phyloP scores from a whole-genome alignment of 30 jellyfish, hydroid and myxozoan species.

The Aurelia aurita region DNA sequence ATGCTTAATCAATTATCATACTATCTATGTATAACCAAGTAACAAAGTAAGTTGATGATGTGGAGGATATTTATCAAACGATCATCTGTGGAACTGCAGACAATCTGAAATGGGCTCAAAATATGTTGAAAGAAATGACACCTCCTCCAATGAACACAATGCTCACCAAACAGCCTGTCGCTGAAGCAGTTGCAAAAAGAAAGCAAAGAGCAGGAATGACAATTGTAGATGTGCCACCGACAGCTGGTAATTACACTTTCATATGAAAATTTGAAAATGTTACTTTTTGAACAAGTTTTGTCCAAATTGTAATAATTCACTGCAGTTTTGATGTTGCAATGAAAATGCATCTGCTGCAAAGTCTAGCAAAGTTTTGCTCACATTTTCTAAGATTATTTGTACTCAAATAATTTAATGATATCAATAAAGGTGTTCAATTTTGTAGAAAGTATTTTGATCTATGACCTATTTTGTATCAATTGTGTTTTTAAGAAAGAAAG shows the following conservation, averaged over 20 bases:
- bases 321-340: neutral
- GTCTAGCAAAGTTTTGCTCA: conserved; percentile 4
- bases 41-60: too few species aligned
- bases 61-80: conserved; percentile 30
- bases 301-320: conserved; percentile 16
- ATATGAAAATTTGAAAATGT: neutral
- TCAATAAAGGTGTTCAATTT: neutral
- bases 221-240: conserved; percentile 28
- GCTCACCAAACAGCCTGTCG: conserved; percentile 44
- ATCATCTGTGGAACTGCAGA: conserved; percentile 9
- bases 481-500: conserved; percentile 11
- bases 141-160: conserved; percentile 47
- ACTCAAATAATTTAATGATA: neutral
- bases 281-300: conserved; percentile 8
- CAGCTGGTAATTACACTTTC: conserved; percentile 6
- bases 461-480: neutral
- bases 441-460: neutral
- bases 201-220: conserved; percentile 24
- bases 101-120: conserved; percentile 19
- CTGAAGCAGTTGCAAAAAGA: conserved; percentile 32
- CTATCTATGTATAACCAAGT: too few species aligned
- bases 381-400: neutral
- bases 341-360: conserved; percentile 4
- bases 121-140: conserved; percentile 35
- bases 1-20: too few species aligned